Evolutionary conservation across 2,888 invertebrate species (phyloP).

Genomic region (Andrena camellia): DNA sequence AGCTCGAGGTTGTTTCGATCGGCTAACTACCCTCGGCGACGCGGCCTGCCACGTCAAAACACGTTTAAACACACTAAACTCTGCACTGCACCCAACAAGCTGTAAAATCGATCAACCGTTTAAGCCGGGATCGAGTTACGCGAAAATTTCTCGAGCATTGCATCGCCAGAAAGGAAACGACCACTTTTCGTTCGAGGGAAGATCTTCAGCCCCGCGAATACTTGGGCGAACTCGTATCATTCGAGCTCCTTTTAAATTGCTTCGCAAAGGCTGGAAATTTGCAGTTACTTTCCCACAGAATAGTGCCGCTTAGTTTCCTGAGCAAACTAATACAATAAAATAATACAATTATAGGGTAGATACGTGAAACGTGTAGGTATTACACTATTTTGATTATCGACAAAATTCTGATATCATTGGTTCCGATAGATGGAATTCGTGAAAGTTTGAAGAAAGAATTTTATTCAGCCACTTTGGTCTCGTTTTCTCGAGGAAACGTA

Average conservation of each 20-base stretch:
- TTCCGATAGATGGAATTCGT: too few species aligned
- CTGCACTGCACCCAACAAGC: conserved; percentile 3
- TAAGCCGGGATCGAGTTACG: not conserved
- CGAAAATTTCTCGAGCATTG: not conserved
- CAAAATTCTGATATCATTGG: too few species aligned
- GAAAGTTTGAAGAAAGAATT: too few species aligned
- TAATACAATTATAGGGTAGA: too few species aligned
- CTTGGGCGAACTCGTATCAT: not conserved
- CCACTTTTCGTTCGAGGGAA: not conserved
- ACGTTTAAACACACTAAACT: conserved; percentile 15
- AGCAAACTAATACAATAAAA: too few species aligned
- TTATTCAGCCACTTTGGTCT: too few species aligned
- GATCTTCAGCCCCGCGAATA: not conserved
- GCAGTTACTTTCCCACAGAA: too few species aligned
- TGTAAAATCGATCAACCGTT: conserved; percentile 23
- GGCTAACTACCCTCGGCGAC: conserved; percentile 3
- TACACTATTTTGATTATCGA: too few species aligned
- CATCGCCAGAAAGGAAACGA: not conserved
- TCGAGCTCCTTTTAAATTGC: not conserved
- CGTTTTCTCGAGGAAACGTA: too few species aligned
- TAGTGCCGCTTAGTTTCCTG: too few species aligned
- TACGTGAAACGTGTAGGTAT: too few species aligned
- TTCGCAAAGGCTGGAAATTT: too few species aligned
- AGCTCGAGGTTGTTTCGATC: not conserved
- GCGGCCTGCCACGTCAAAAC: not conserved